Conservation (phyloP, 1,140 invertebrate genomes). For the Lethrus apterus region DNA sequence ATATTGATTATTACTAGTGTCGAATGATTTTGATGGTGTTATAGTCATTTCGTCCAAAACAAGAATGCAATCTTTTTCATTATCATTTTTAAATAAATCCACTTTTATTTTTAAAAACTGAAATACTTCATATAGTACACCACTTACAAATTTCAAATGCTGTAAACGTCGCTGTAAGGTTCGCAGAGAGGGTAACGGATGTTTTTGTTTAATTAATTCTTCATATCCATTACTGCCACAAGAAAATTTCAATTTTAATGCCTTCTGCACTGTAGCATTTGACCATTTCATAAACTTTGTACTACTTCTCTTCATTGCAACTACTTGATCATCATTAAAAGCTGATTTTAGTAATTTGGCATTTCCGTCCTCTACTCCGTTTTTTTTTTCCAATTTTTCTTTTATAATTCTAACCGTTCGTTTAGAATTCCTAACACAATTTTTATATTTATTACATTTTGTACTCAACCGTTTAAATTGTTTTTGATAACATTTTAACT, state of each 20-base stretch:
- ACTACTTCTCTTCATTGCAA: neutral
- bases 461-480: too few relatives aligned
- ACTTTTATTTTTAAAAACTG: conserved; percentile 18
- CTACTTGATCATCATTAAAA: neutral
- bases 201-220: conserved; percentile 16
- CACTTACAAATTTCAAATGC: conserved; percentile 14
- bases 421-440: too few relatives aligned
- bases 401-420: too few relatives aligned
- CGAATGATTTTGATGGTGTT: conserved; percentile 14
- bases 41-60: conserved; percentile 20
- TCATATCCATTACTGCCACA: conserved; percentile 18
- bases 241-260: conserved; percentile 17
- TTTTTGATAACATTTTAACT: too few relatives aligned
- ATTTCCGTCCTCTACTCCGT: too few relatives aligned
- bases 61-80: conserved; percentile 18
- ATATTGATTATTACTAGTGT: conserved; percentile 16
- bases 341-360: neutral
- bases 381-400: too few relatives aligned
- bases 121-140: conserved; percentile 17
- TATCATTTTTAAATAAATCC: neutral
- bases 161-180: conserved; percentile 15
- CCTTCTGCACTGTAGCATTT: conserved; percentile 3
- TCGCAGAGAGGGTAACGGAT: conserved; percentile 14
- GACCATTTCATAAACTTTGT: conserved; percentile 16
- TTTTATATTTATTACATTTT: too few relatives aligned